Evolutionary conservation across 2,113 vertebrate genomes (phyloP).

Genomic region (Oriolus oriolus): DNA sequence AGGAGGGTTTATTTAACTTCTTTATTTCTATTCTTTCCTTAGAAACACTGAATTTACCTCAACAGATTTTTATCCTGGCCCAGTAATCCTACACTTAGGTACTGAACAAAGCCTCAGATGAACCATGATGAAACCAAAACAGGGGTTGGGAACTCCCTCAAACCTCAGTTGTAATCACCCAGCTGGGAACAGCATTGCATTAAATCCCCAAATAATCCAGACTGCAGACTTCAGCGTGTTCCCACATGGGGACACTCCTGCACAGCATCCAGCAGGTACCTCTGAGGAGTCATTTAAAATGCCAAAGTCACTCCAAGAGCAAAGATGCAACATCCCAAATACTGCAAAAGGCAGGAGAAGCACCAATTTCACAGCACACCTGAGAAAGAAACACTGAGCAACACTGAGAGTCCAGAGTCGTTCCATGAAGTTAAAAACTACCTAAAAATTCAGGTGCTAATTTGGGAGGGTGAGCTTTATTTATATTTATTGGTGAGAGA

Average conservation of each 20-base stretch:
- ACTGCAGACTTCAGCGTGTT: not conserved
- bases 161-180: not conserved
- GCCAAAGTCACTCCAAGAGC: not conserved
- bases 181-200: not conserved
- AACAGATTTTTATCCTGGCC: not conserved
- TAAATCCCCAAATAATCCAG: not conserved
- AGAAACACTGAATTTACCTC: not conserved
- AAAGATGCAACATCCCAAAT: not conserved
- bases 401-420: rapidly evolving
- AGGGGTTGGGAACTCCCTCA: not conserved
- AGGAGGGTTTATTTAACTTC: not conserved
- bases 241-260: not conserved
- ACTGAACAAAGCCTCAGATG: not conserved
- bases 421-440: not conserved
- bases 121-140: not conserved
- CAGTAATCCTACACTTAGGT: not conserved
- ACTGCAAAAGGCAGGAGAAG: not conserved
- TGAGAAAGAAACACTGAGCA: not conserved
- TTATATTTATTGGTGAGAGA: not conserved
- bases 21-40: not conserved
- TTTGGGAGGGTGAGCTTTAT: not conserved
- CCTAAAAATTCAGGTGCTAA: not conserved
- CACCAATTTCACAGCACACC: not conserved
- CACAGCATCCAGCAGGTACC: not conserved
- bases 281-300: not conserved